Evolutionary conservation across 2,113 vertebrate genomes (phyloP).

Genomic region (Leucopsar rothschildi): DNA sequence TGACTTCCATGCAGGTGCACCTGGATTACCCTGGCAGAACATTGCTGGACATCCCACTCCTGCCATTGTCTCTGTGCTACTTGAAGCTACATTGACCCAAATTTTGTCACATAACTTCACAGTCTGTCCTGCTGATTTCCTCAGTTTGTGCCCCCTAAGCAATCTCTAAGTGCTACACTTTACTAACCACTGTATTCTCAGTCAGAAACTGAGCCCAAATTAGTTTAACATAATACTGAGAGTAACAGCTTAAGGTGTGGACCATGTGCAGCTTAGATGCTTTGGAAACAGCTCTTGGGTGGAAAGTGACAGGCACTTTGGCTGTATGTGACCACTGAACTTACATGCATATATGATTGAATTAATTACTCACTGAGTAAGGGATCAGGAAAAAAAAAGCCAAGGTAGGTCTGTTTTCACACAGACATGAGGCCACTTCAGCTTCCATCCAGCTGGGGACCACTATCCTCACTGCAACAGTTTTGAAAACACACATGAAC

Average conservation of each 20-base stretch:
- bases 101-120: not conserved
- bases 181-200: not conserved
- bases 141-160: not conserved
- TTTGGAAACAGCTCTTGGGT: not conserved
- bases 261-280: not conserved
- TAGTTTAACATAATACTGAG: not conserved
- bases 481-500: not conserved
- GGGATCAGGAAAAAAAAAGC: not conserved
- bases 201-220: not conserved
- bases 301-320: not conserved
- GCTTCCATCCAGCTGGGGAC: not conserved
- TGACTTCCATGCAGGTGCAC: not conserved
- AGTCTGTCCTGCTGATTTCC: not conserved
- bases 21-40: not conserved
- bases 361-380: not conserved
- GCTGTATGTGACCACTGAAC: not conserved
- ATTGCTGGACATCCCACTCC: not conserved
- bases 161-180: not conserved
- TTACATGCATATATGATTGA: not conserved
- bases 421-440: not conserved
- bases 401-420: not conserved
- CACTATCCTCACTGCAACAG: not conserved
- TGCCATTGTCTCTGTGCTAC: not conserved
- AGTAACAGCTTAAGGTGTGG: not conserved
- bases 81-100: fast-evolving